These are phyloP conservation scores for Bufo gargarizans DNA, from an alignment of 2,113 vertebrate species.

Conservation along the genomic window DNA sequence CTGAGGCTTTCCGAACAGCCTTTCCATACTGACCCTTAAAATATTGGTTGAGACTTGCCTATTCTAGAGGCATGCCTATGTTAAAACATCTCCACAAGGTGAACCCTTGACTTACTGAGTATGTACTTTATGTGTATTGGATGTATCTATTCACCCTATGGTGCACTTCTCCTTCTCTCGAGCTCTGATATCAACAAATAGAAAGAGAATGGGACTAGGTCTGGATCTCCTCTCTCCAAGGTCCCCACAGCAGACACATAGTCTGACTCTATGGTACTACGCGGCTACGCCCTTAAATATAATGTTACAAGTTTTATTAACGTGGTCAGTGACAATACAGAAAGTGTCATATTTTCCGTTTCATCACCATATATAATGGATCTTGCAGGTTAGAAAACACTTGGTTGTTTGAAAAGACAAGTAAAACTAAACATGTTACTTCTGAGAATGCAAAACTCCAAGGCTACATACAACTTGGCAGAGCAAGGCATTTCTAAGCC, in stretches of 20 bases:
- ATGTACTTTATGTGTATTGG: too few relatives aligned
- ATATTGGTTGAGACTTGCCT: too few relatives aligned
- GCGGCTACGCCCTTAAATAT: background rate
- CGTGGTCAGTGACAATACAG: background rate
- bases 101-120: too few relatives aligned
- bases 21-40: too few relatives aligned
- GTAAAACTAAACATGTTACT: background rate
- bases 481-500: background rate
- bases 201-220: too few relatives aligned
- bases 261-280: background rate
- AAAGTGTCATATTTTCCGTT: background rate
- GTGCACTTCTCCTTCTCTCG: too few relatives aligned
- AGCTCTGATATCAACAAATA: too few relatives aligned
- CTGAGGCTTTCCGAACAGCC: too few relatives aligned
- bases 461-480: slow-evolving; percentile 2
- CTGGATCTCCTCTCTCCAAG: background rate
- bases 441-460: background rate
- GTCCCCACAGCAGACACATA: background rate
- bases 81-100: too few relatives aligned
- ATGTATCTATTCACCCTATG: too few relatives aligned
- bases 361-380: background rate
- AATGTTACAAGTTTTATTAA: background rate
- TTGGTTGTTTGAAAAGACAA: background rate
- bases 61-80: too few relatives aligned
- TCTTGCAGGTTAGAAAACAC: background rate